Base-by-base conservation (phyloP, 2,888 invertebrate species). In the Tipula vernalis region DNA sequence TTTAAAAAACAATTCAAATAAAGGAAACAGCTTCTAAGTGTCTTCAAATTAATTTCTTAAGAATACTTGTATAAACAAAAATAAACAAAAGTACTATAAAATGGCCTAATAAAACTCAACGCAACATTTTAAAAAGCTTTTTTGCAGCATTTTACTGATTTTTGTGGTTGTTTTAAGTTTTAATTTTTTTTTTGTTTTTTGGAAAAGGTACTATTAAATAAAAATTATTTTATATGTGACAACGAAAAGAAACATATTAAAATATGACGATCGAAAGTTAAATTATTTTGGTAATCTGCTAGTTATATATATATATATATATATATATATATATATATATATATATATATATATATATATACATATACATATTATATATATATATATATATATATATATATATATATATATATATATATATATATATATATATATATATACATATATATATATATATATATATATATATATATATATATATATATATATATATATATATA, bases 81-180 rank as follows among this genome's bases (percentile, higher is more conserved):
- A 51, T 51, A 51, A 51, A 51, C n/a, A 51, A 51, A 51, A n/a
- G 51, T 51, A 15, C n/a, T 51, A 51, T 8, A 51, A 51, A 51
- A 13, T n/a, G 84, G 39, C 84, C 84, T 84, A 84, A 84, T 84
- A 84, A 39, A 84, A 84, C 84, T 84, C 36, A 36, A 39, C 39
- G 41, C 36, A 36, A 84, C 84, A 39, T 39, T 36, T 41, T 15
- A 84, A 36, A 41, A n/a, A 84, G 84, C 84, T 84, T 84, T 71
- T 71, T 84, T 84, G 84, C 84, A 36, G 84, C 84, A 41, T 84
- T 84, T 83, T 36, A 83, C 83, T 83, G 36, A 83, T 83, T 83
- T 84, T 84, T 84, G 84, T 84, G 84, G 15, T 39, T 84, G 84
- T 84, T 84, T 83, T 18, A 71, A 71, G 3, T 71, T 71, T 84